phyloP scores from a whole-genome alignment of 2,888 invertebrate genomes.

The Pomacea canaliculata region DNA sequence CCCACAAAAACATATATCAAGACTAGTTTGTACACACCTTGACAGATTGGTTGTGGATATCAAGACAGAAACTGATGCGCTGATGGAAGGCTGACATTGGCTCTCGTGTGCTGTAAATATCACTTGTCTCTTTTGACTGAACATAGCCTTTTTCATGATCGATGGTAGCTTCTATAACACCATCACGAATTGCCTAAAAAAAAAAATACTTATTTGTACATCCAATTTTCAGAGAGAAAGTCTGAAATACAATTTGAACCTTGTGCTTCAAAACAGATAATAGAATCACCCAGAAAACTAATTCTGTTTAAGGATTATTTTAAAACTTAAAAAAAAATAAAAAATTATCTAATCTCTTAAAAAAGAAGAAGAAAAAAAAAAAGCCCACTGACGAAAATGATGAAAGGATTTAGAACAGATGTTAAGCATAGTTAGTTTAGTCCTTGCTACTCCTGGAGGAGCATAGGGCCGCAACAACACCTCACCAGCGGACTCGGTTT shows the following conservation, averaged over 20 bases:
- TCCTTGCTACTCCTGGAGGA: too few relatives aligned
- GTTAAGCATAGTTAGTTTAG: too few relatives aligned
- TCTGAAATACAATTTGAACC: background rate
- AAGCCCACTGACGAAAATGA: background rate
- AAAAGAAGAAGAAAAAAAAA: background rate
- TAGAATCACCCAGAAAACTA: background rate
- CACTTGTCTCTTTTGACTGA: conserved; percentile 96
- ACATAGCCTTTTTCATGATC: conserved; percentile 95
- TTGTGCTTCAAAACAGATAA: background rate
- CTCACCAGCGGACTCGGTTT: too few relatives aligned
- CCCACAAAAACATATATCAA: too few relatives aligned
- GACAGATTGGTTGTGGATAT: conserved; percentile 98
- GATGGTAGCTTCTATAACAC: conserved; percentile 96
- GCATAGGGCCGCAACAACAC: too few relatives aligned
- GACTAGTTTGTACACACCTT: conserved; percentile 70
- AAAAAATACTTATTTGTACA: too few relatives aligned
- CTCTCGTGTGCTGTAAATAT: conserved; percentile 96
- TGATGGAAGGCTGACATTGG: conserved; percentile 97
- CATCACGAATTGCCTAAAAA: conserved; percentile 84
- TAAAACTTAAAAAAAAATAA: background rate
- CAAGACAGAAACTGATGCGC: conserved; percentile 95
- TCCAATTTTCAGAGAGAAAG: background rate
- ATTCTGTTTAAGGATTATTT: background rate
- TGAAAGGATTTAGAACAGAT: background rate
- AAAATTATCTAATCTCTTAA: background rate